Conservation (phyloP, 2,797 vertebrate species). For the Oreochromis grahami region DNA sequence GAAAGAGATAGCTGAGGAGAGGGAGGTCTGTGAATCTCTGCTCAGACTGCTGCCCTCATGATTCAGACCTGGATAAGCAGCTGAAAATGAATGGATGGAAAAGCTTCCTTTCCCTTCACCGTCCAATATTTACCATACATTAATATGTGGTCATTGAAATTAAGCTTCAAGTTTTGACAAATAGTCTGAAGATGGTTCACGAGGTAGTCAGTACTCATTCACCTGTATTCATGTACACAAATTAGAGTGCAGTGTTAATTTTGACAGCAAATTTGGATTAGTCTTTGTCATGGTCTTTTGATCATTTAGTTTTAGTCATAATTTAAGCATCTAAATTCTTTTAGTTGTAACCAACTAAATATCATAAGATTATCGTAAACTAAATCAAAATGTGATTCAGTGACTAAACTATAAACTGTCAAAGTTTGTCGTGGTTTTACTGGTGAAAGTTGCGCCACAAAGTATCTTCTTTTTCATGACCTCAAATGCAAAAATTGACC, state of each 20-base stretch:
- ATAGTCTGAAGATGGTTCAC: neutral
- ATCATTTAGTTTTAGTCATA: neutral
- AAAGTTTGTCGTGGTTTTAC: neutral
- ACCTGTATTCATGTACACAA: neutral
- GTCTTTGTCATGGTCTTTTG: neutral
- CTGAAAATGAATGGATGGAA: neutral
- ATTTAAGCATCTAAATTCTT: neutral
- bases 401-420: neutral
- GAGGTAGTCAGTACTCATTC: neutral
- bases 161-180: neutral
- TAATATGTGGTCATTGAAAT: neutral
- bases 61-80: neutral
- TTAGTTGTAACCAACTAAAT: neutral
- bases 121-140: neutral
- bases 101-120: accelerated
- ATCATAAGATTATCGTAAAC: accelerated
- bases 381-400: neutral
- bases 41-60: neutral
- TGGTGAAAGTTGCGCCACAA: neutral
- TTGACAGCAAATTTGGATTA: neutral
- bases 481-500: neutral
- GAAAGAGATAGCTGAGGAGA: neutral
- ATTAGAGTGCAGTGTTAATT: neutral
- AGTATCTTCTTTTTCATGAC: neutral
- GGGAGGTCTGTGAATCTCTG: neutral